Conservation (phyloP, 2,797 vertebrate species). For the Mallotus villosus region DNA sequence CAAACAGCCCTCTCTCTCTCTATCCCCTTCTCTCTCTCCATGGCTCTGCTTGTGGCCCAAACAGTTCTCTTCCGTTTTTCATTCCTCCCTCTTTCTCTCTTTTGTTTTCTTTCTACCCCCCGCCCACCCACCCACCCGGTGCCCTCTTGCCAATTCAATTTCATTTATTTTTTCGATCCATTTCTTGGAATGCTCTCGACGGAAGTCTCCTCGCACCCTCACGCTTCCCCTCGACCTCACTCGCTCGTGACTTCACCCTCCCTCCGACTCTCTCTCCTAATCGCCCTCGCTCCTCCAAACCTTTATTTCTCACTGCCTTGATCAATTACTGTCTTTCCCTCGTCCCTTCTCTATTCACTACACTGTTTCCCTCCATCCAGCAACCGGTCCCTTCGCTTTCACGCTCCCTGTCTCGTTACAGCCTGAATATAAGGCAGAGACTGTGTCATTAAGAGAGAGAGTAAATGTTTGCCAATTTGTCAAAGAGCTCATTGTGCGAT, state of each 20-base stretch:
- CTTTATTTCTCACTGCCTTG: constrained; percentile 26
- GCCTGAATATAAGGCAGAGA: neutral
- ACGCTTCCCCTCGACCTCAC: constrained; percentile 10
- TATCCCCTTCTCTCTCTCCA: neutral
- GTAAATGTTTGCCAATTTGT: neutral
- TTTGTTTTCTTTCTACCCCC: neutral
- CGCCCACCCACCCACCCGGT: neutral
- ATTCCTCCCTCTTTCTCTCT: constrained; percentile 13
- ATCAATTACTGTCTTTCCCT: constrained; percentile 12
- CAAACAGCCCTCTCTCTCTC: neutral
- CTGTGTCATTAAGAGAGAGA: neutral
- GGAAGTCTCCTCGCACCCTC: constrained; percentile 1
- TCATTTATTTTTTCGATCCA: neutral
- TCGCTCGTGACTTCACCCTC: neutral
- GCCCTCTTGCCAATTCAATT: neutral
- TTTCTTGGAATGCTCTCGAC: constrained; percentile 1
- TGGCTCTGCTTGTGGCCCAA: constrained; percentile 40
- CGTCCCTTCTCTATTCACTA: neutral
- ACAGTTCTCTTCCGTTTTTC: constrained; percentile 35
- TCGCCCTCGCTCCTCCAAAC: constrained; percentile 11
- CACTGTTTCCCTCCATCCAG: constrained; percentile 2
- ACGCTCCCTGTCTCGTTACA: neutral
- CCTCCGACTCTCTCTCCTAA: constrained; percentile 12
- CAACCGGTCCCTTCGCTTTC: neutral
- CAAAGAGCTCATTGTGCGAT: constrained; percentile 22